These are phyloP conservation scores for Aplodontia rufa DNA, from an alignment of 2,113 vertebrate genomes.

Conservation along the genomic window DNA sequence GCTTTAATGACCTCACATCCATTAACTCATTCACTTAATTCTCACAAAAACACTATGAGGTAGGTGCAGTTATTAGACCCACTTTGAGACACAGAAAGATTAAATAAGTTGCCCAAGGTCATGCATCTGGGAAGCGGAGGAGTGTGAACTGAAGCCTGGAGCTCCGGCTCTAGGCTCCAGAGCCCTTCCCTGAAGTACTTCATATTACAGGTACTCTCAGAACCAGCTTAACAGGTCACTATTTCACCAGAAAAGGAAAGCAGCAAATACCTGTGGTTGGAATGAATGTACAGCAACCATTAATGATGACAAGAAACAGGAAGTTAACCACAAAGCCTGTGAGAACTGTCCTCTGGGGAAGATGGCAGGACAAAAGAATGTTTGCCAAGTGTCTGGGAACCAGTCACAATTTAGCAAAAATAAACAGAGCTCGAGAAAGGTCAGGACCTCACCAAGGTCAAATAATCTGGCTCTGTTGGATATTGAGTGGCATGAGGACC, in stretches of 20 bases:
- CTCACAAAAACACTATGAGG: neutral
- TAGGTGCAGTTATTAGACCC: neutral
- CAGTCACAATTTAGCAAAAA: constrained; percentile 1
- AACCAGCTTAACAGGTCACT: neutral
- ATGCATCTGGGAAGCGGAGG: neutral
- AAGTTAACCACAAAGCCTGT: neutral
- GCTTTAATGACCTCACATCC: neutral
- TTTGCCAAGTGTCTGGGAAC: neutral
- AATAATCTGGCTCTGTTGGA: neutral
- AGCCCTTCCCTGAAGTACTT: neutral
- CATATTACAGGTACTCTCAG: neutral
- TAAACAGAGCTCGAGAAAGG: neutral
- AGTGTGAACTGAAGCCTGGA: neutral
- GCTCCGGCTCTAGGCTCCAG: neutral
- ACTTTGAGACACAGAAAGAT: neutral
- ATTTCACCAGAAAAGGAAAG: neutral
- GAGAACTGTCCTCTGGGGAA: neutral
- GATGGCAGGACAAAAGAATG: neutral
- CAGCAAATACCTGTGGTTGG: neutral
- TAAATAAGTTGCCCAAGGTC: constrained; percentile 8
- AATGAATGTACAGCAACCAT: neutral
- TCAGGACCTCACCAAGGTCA: neutral
- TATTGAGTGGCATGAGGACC: neutral
- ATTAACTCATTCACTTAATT: constrained; percentile 22
- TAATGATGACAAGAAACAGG: neutral